Evolutionary conservation across 2,888 invertebrate species (phyloP), one percentile per base, ranked within the genome.

Genomic region (Cheilosia vulpina): DNA sequence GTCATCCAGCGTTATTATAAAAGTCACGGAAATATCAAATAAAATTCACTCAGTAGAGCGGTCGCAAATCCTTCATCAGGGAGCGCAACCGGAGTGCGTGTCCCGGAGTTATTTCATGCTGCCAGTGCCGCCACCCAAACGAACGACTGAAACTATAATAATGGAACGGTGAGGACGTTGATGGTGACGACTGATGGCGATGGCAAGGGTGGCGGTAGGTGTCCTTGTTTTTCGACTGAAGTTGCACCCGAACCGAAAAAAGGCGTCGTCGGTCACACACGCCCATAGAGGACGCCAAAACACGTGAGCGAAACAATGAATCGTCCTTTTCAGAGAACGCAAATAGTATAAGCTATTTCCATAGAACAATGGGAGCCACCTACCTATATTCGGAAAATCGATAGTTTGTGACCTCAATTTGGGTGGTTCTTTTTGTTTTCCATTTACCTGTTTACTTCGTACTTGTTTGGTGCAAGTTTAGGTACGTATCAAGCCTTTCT

Each of bases 11-110:
- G 71, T 77, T 58, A 81, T 81, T 76, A 52, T 52, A 53, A 52
- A 60, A 77, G 90, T 90, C 90, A 90, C 91, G 91, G 88, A 90
- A 91, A 89, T 87, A 88, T 87, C 89, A 87, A 90, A 90, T 90
- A 88, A 90, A 87, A 83, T 83, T 76, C 73, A 76, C 71, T 62
- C 83, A 73, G 60, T 52, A 13, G 38, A 38, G 38, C 19, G 75
- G 47, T 31, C n/a, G 21, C n/a, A 41, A 62, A 66, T 43, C 58
- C 60, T 45, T 27, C 4, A 31, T 15, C 41, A 21, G n/a, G 34
- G n/a, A 66, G 7, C 62, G 21, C 6, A 21, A 43, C 31, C 34
- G 41, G 24, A 55, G 77, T 82, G 82, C 82, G 82, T 82, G 82
- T 31, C 31, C 3, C n/a, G 17, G 19, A 71, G 77, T 52, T 77